Evolutionary conservation across 2,797 vertebrate species (phyloP), one percentile per base, ranked within the genome.

Genomic region (Vultur gryphus): DNA sequence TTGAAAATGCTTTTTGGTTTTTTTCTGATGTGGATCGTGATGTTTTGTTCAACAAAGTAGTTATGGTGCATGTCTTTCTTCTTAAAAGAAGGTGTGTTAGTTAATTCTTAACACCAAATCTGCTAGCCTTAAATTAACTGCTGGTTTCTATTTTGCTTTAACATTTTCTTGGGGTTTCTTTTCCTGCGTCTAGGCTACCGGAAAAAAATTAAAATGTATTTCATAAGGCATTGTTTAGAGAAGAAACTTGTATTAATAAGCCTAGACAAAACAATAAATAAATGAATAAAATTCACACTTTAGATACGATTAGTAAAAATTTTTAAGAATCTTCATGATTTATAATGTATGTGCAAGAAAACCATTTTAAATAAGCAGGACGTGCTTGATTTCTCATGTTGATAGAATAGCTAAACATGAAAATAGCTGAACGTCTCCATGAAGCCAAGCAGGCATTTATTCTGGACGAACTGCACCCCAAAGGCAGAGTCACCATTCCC

Each of bases 1-100:
- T 71, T 33, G 84, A 8, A 80, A 48, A 77, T 13, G 6, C 25
- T 80, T 5, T 52, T 13, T 46, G 57, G 39, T 52, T 46, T 31
- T 91, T 96, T 93, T 87, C 91, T 70, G 87, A 89, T 82, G 92
- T 79, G 98, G 98, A 97, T 98, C 94, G 98, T 98, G 97, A 88
- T 95, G 97, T 97, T 98, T 98, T 98, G 97, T 99, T 97, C 89
- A 93, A 97, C 98, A 97, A 2, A 98, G 98, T 99, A 97, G 94
- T 98, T 97, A 98, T 98, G 95, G 97, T 99, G 99, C 99, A 99
- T 99, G 99, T 98, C 98, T 98, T 95, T 97, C 98, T 84, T 97
- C 97, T 98, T 98, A 98, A 97, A 97, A 98, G 98, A 98, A 98
- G 93, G 92, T 84, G 79, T 95, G 98, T 98, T 98, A 97, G 98